phyloP scores from a whole-genome alignment of 53 echinoderm and acorn worm genomes.

The Echinometra lucunter region DNA sequence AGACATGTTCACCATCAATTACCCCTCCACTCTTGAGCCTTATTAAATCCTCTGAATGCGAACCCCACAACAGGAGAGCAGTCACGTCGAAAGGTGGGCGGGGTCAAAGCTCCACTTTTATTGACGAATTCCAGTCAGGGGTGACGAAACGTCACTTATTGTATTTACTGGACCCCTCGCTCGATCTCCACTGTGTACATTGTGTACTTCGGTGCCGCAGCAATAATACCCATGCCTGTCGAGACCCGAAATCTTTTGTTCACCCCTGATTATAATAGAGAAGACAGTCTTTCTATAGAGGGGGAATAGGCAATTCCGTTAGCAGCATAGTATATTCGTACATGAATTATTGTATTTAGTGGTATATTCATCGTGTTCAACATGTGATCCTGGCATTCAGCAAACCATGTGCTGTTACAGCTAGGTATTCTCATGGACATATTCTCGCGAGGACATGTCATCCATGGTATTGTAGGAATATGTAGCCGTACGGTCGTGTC shows the following conservation, averaged over 20 bases:
- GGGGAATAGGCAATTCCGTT: background rate
- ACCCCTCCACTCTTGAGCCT: no score
- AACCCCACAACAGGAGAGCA: background rate
- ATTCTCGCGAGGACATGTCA: no score
- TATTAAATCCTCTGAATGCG: no score
- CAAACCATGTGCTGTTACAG: no score
- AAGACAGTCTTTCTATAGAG: conserved; percentile 15
- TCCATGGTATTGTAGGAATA: no score
- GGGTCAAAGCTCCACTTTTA: conserved; percentile 40
- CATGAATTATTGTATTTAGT: background rate
- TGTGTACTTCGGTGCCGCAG: background rate
- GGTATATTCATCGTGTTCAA: background rate
- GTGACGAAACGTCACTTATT: conserved; percentile 27
- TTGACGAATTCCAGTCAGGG: conserved; percentile 21
- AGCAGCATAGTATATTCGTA: background rate
- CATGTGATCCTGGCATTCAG: background rate
- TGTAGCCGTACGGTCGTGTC: no score
- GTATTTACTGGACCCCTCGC: background rate
- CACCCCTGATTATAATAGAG: background rate
- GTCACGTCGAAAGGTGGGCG: conserved; percentile 49
- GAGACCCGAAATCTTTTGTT: background rate
- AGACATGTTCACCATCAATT: background rate
- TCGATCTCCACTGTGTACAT: background rate
- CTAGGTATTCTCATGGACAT: no score
- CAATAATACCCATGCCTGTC: background rate